These are phyloP conservation scores for Salvator merianae DNA, from an alignment of 2,113 vertebrate species.

Conservation along the genomic window DNA sequence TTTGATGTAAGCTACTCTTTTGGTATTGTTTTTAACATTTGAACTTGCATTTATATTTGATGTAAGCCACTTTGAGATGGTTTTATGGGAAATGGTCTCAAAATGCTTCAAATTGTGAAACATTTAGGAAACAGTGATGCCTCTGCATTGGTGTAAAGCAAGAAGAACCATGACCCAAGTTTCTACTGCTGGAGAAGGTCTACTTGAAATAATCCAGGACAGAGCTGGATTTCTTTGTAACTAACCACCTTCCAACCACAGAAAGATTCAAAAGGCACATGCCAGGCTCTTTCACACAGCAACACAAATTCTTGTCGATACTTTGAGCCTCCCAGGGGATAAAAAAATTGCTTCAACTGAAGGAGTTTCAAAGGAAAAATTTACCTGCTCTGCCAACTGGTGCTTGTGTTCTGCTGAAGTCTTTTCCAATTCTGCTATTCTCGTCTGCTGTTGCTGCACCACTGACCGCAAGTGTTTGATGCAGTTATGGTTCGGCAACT, in stretches of 20 bases:
- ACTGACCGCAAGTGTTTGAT: constrained; percentile 92
- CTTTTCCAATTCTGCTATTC: constrained; percentile 95
- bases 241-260: no score
- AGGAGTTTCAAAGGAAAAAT: background rate
- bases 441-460: constrained; percentile 92
- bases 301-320: background rate
- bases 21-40: no score
- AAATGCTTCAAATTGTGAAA: no score
- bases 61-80: no score
- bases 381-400: constrained; percentile 94
- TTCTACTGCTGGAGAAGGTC: background rate
- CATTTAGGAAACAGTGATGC: no score
- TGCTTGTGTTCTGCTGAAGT: constrained; percentile 92
- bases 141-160: no score
- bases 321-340: background rate
- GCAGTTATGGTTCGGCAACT: constrained; percentile 94
- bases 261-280: no score
- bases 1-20: no score
- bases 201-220: background rate
- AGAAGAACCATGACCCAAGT: no score
- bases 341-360: background rate
- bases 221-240: background rate
- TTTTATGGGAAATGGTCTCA: no score
- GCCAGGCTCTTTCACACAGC: background rate
- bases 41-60: no score